phyloP scores from a whole-genome alignment of 2,797 vertebrate genomes.

The Dromococcyx pavoninus region DNA sequence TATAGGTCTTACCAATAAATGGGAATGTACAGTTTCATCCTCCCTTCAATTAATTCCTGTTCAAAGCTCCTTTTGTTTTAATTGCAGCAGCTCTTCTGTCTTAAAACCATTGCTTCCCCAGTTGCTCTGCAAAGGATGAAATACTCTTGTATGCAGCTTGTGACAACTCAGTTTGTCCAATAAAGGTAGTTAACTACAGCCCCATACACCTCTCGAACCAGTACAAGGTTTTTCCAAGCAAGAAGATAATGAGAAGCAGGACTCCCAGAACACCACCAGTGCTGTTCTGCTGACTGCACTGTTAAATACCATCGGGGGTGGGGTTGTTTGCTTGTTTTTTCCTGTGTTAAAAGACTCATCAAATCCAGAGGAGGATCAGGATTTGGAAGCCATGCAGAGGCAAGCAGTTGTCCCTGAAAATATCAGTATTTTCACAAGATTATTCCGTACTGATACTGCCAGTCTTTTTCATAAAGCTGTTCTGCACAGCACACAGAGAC shows the following conservation, averaged over 20 bases:
- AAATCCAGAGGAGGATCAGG: not conserved
- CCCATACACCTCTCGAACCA: not conserved
- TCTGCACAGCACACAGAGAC: not conserved
- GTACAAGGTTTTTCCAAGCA: not conserved
- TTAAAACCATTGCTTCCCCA: not conserved
- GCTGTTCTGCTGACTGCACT: not conserved
- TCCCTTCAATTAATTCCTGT: not conserved
- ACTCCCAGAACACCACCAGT: not conserved
- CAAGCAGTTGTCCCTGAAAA: not conserved
- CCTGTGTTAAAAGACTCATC: not conserved
- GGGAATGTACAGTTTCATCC: not conserved
- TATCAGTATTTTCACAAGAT: not conserved
- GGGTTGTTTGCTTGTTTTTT: not conserved
- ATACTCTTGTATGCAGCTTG: not conserved
- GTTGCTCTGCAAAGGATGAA: not conserved
- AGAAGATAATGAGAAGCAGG: not conserved
- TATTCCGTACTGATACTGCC: not conserved
- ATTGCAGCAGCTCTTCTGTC: not conserved
- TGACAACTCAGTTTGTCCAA: not conserved
- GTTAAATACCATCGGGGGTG: not conserved
- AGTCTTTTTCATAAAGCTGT: not conserved
- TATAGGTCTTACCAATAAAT: not conserved
- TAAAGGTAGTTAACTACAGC: not conserved
- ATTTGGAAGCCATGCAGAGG: not conserved
- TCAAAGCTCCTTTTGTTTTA: not conserved